These are phyloP conservation scores for Leptoclinus maculatus DNA, from an alignment of 2,797 vertebrate species.

Conservation along the genomic window DNA sequence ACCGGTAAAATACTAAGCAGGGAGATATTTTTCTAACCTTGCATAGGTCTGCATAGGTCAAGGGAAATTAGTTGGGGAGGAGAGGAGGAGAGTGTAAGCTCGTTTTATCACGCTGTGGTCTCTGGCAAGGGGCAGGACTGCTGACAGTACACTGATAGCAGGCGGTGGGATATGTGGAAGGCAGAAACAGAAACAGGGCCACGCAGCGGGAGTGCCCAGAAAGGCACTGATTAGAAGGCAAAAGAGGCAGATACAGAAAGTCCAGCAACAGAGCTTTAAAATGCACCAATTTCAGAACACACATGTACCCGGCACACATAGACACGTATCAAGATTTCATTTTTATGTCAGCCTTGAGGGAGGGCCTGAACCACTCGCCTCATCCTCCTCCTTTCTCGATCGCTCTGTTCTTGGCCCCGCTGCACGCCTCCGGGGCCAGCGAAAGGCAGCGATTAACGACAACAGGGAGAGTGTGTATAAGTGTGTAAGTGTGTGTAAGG, in stretches of 20 bases:
- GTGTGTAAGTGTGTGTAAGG: slow-evolving; percentile 85
- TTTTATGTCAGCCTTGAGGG: slow-evolving; percentile 70
- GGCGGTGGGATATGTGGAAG: slow-evolving; percentile 41
- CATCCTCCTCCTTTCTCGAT: slow-evolving; percentile 70
- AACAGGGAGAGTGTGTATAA: slow-evolving; percentile 88
- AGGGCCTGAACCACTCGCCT: slow-evolving; percentile 68
- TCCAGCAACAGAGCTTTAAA: slow-evolving; percentile 53
- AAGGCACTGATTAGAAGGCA: slow-evolving; percentile 68
- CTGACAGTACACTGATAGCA: slow-evolving; percentile 74
- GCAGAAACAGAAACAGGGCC: slow-evolving; percentile 64
- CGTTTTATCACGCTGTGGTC: slow-evolving; percentile 67
- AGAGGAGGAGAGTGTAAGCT: slow-evolving; percentile 55
- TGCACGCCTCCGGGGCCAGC: slow-evolving; percentile 72
- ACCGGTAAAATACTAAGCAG: slow-evolving; percentile 29
- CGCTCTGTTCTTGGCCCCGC: slow-evolving; percentile 74
- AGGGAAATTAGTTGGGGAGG: slow-evolving; percentile 56
- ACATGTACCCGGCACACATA: slow-evolving; percentile 17
- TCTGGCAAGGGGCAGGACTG: slow-evolving; percentile 66
- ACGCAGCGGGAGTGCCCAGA: slow-evolving; percentile 68
- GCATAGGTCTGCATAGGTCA: slow-evolving; percentile 60
- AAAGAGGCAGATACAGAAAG: slow-evolving; percentile 60
- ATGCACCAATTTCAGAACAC: slow-evolving; percentile 40
- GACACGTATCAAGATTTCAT: slow-evolving; percentile 59
- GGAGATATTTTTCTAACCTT: slow-evolving; percentile 57
- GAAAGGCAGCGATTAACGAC: slow-evolving; percentile 89